These are phyloP conservation scores for Eufriesea mexicana DNA, from an alignment of 1,140 invertebrate genomes.

Conservation along the genomic window DNA sequence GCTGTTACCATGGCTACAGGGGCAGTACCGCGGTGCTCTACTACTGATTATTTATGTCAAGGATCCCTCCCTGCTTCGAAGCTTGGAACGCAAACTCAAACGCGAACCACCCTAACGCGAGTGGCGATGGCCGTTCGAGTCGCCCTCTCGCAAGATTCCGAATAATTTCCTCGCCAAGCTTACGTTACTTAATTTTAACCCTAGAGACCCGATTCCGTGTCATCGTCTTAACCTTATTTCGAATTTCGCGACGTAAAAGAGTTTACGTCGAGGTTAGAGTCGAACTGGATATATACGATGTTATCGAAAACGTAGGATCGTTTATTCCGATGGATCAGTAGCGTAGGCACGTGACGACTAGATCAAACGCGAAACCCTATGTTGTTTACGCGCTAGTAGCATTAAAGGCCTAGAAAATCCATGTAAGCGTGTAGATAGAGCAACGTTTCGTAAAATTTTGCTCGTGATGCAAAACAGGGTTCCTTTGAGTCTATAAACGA, in stretches of 20 bases:
- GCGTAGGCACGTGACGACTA: background rate
- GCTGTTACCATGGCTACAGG: conserved; percentile 77
- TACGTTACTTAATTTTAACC: too few relatives aligned
- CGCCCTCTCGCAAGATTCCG: background rate
- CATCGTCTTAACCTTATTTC: background rate
- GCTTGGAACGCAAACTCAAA: conserved; percentile 76
- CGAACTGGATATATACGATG: background rate
- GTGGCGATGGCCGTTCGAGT: background rate
- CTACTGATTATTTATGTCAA: conserved; percentile 82
- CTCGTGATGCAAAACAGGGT: background rate
- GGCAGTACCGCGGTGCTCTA: conserved; percentile 75
- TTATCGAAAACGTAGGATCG: background rate
- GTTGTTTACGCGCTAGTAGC: background rate
- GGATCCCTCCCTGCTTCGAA: conserved; percentile 75
- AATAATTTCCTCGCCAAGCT: background rate
- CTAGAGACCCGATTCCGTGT: background rate
- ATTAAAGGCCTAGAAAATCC: background rate
- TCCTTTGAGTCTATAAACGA: background rate
- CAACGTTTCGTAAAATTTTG: background rate
- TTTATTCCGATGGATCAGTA: background rate
- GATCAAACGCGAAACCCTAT: background rate
- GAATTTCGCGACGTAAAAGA: background rate
- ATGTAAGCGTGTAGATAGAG: background rate
- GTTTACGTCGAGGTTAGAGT: background rate
- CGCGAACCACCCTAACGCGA: conserved; percentile 36